phyloP scores from a whole-genome alignment of 2,113 vertebrate genomes.

The Sterrhoptilus dennistouni region DNA sequence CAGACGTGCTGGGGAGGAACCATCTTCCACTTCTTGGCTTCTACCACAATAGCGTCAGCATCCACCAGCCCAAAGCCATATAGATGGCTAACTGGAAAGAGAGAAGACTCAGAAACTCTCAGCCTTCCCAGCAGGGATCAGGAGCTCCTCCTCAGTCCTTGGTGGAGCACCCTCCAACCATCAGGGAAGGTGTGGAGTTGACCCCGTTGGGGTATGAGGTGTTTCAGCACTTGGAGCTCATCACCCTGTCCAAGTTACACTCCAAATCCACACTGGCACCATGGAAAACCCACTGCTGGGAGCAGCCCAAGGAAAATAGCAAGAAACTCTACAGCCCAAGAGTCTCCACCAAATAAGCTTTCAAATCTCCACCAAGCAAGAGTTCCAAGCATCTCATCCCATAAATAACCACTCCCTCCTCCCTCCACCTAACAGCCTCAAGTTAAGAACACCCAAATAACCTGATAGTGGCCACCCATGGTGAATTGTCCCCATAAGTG shows the following conservation, averaged over 20 bases:
- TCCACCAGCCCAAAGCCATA: constrained; percentile 96
- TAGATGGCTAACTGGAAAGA: constrained; percentile 90
- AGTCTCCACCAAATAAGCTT: background rate
- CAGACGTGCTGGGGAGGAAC: constrained; percentile 86
- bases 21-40: constrained; percentile 85
- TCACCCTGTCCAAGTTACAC: background rate
- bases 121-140: background rate
- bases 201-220: rapidly evolving
- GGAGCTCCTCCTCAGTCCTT: background rate
- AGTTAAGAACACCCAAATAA: background rate
- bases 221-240: background rate
- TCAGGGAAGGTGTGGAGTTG: background rate
- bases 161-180: background rate
- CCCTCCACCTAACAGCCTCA: background rate
- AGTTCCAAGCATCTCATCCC: background rate
- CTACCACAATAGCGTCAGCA: constrained; percentile 88
- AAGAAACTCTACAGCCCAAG: background rate
- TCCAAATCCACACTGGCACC: background rate
- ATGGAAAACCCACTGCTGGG: background rate
- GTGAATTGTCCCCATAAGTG: rapidly evolving
- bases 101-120: constrained; percentile 67
- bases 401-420: background rate
- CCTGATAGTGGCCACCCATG: background rate
- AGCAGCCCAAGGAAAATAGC: background rate
- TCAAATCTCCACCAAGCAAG: background rate